These are phyloP conservation scores for Nesoenas mayeri DNA, from an alignment of 2,113 vertebrate species.

Conservation along the genomic window DNA sequence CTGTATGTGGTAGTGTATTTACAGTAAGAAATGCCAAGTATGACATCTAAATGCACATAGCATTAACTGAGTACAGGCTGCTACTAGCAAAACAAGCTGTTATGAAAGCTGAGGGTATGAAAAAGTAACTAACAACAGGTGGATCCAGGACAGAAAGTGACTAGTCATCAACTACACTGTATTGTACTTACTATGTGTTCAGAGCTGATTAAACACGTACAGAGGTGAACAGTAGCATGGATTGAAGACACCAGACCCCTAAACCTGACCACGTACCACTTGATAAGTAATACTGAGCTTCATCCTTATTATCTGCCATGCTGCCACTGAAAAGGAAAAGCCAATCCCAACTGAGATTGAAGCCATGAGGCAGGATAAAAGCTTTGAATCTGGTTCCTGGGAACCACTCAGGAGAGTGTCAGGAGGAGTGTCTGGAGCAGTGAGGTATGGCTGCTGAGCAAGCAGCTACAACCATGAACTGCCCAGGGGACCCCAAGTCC, in stretches of 20 bases:
- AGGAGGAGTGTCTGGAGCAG: background rate
- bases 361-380: background rate
- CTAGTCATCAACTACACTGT: accelerated
- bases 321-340: background rate
- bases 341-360: background rate
- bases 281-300: background rate
- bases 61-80: background rate
- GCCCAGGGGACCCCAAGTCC: background rate
- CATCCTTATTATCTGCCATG: background rate
- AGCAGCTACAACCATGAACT: background rate
- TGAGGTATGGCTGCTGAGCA: accelerated
- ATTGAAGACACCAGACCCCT: background rate
- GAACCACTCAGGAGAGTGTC: background rate
- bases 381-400: background rate
- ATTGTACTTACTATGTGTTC: background rate
- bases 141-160: background rate
- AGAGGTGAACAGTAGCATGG: accelerated
- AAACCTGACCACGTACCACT: background rate
- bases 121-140: background rate
- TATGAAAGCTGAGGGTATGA: background rate
- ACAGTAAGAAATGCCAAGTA: background rate
- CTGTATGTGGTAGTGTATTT: background rate
- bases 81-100: background rate
- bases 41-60: background rate
- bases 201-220: accelerated